Evolutionary conservation across 1,140 invertebrate genomes (phyloP), one percentile per base, ranked within the genome.

Genomic region (Lethocerus indicus): DNA sequence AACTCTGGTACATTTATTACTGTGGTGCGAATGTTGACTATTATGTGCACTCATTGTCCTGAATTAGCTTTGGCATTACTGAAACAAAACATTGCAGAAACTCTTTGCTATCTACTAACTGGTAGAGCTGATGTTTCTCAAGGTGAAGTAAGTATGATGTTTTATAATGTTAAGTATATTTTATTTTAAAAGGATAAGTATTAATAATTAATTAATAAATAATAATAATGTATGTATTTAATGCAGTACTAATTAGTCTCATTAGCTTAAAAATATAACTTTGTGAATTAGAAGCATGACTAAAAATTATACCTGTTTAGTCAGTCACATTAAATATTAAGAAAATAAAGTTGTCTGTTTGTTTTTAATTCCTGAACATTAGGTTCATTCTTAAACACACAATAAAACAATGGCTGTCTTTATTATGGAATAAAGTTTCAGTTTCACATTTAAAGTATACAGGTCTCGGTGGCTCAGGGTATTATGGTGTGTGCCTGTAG

Each of bases 1-100:
- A 93, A 86, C 59, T 89, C 87, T 45, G 79, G 79, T 48, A 95
- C 91, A 36, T 97, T 97, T 69, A 94, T 94, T 58, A 93, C 87
- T 59, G 90, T 97, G 41, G 75, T 97, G 57, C 75, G 91, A 56
- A 93, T 96, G 83, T 68, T 97, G 63, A 89, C 88, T 60, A 76
- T 93, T 50, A 91, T 97, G 86, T 96, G 91, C 64, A 79, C 80
- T 54, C 84, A 82, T 60, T 96, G 92, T 72, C 89, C 90, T 16
- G 85, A 91, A 64, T 68, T 97, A 57, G 91, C 92, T 46, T 79
- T 93, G 42, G 76, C 84, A 18, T 70, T 98, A 37, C 70, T 97
- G 14, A 85, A 89, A 66, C 86, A 93, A 63, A 94, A 94, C 65
- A 95, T 97, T 60, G 88, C 89, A 41, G 88, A 91, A 61, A 97